phyloP scores from a whole-genome alignment of 92 coral and sea anemone genomes.

The Paragorgia papillata region DNA sequence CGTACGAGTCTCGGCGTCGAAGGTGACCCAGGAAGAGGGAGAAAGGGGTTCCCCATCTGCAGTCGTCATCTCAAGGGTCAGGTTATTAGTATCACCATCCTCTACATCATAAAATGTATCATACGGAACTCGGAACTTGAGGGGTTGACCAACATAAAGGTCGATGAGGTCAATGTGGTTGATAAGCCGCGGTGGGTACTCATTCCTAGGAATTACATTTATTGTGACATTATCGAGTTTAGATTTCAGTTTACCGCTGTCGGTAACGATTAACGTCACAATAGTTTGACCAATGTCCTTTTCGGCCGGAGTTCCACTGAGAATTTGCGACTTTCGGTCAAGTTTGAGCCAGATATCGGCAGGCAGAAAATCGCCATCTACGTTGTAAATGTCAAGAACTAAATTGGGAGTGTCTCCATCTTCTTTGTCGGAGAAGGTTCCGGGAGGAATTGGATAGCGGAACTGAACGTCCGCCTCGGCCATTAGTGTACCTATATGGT shows the following conservation, averaged over 20 bases:
- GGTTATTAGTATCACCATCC: constrained; percentile 64
- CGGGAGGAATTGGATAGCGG: constrained; percentile 58
- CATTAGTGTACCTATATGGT: constrained; percentile 39
- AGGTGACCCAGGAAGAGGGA: constrained; percentile 58
- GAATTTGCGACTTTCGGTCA: constrained; percentile 57
- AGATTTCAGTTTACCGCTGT: background rate
- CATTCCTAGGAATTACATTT: background rate
- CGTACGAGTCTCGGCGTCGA: constrained; percentile 53
- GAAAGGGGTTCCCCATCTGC: constrained; percentile 31
- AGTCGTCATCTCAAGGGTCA: constrained; percentile 47
- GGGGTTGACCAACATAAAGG: constrained; percentile 60
- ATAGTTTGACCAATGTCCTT: constrained; percentile 22
- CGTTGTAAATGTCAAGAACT: constrained; percentile 58
- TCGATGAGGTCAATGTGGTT: constrained; percentile 40
- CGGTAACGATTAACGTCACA: constrained; percentile 2
- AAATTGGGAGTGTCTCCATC: constrained; percentile 74
- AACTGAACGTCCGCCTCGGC: constrained; percentile 57
- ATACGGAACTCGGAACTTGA: constrained; percentile 53
- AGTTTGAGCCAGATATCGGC: constrained; percentile 78
- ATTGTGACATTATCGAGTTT: background rate
- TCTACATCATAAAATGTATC: constrained; percentile 64
- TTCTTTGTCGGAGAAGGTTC: constrained; percentile 71
- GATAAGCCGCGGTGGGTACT: constrained; percentile 36
- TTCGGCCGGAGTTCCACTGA: constrained; percentile 72
- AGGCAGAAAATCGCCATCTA: constrained; percentile 42